A percentile compares a stretch with the other conserved stretches of the same genome.
phyloP scores from a whole-genome alignment of 2,888 invertebrate genomes.

The Mylabris sibirica region DNA sequence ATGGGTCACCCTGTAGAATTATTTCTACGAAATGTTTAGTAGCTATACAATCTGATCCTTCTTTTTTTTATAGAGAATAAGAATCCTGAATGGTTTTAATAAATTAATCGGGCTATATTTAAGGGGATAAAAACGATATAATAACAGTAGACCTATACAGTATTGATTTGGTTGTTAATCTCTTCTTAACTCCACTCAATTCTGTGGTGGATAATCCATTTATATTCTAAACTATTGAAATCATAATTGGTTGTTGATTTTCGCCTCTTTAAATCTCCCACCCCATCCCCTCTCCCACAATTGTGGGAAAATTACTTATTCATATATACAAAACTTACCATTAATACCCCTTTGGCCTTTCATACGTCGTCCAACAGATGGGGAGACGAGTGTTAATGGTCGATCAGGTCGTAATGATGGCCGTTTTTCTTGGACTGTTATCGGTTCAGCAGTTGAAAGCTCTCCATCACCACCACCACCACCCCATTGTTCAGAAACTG shows the following conservation, averaged over 20 bases:
- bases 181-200: not conserved
- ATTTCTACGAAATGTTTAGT: no score
- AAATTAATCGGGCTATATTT: not conserved
- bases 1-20: no score
- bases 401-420: constrained; percentile 62
- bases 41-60: no score
- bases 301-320: no score
- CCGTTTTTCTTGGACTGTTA: constrained; percentile 54
- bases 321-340: constrained; percentile 67
- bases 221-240: not conserved
- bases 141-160: not conserved
- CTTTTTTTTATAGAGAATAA: no score
- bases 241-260: not conserved
- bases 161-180: not conserved
- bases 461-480: constrained; percentile 58
- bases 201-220: not conserved
- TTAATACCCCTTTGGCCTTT: constrained; percentile 78
- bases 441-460: constrained; percentile 50
- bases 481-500: constrained; percentile 68
- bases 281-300: no score
- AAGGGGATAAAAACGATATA: no score
- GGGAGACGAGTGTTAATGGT: constrained; percentile 72
- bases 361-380: constrained; percentile 77
- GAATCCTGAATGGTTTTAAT: not conserved
- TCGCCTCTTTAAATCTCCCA: no score